Percentiles rank a stretch among this genome's conserved stretches.
These are phyloP conservation scores for Crotalus tigris DNA, from an alignment of 2,113 vertebrate species.

Conservation along the genomic window DNA sequence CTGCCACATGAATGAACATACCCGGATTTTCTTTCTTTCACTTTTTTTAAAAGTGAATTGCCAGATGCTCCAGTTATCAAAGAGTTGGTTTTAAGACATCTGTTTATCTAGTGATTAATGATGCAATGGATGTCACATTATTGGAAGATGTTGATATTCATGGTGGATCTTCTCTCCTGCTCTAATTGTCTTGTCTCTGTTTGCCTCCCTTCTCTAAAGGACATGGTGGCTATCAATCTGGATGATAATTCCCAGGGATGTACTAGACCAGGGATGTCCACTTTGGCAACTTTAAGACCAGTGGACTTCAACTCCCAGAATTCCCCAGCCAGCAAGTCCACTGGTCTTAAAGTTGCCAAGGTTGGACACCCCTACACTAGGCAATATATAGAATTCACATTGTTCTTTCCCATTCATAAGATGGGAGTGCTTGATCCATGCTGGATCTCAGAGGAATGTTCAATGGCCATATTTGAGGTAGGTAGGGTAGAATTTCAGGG, in stretches of 20 bases:
- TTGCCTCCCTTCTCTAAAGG: not conserved
- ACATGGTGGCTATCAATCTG: not conserved
- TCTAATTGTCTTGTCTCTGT: not conserved
- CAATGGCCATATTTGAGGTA: not conserved
- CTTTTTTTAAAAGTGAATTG: not conserved
- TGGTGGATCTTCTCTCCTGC: not conserved
- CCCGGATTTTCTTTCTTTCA: not conserved
- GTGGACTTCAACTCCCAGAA: too few species aligned
- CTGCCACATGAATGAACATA: constrained; percentile 24
- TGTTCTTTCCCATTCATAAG: not conserved
- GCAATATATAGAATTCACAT: not conserved
- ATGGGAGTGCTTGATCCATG: not conserved
- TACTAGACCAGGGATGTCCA: not conserved
- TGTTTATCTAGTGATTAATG: not conserved
- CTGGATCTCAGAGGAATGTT: not conserved
- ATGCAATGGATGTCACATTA: not conserved
- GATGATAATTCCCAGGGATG: not conserved
- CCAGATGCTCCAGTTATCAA: not conserved
- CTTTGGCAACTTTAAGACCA: too few species aligned
- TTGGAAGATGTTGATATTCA: not conserved
- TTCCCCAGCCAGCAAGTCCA: too few species aligned
- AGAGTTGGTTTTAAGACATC: not conserved
- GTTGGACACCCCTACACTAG: too few species aligned
- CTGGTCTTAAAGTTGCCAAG: too few species aligned
- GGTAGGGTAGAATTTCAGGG: not conserved